These are phyloP conservation scores for Callopanchax toddi DNA, from an alignment of 2,113 vertebrate genomes.

Conservation along the genomic window DNA sequence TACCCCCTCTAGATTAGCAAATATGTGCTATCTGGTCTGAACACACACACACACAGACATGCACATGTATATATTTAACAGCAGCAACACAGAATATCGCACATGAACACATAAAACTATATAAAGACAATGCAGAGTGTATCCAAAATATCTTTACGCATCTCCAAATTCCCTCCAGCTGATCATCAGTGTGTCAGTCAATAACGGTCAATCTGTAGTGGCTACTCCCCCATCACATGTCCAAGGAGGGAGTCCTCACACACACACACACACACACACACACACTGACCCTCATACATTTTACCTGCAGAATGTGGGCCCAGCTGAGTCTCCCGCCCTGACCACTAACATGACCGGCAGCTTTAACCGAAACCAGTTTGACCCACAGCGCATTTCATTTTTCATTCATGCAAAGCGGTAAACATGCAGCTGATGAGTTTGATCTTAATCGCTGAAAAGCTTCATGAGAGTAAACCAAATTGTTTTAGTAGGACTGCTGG, in stretches of 20 bases:
- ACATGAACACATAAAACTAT: constrained; percentile 22
- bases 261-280: constrained; percentile 10
- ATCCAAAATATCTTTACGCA: no score
- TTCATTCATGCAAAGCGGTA: neutral
- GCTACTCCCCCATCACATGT: constrained; percentile 54
- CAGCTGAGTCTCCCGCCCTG: constrained; percentile 8
- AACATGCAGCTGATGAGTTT: no score
- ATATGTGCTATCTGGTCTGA: constrained; percentile 59
- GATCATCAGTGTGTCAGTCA: constrained; percentile 60
- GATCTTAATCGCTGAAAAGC: neutral
- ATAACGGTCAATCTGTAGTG: constrained; percentile 71
- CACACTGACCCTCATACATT: constrained; percentile 50
- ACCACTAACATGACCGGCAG: constrained; percentile 4
- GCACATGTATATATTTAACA: constrained; percentile 28
- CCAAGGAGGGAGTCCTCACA: constrained; percentile 46
- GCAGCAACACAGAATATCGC: constrained; percentile 6
- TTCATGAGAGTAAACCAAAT: no score
- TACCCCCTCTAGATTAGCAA: constrained; percentile 70
- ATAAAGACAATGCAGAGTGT: no score
- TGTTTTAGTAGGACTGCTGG: no score
- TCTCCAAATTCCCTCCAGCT: constrained; percentile 62
- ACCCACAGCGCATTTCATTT: neutral
- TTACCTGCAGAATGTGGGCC: constrained; percentile 52
- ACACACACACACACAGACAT: constrained; percentile 42
- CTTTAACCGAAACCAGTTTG: constrained; percentile 8